These are phyloP conservation scores for Neomorphus geoffroyi DNA, from an alignment of 2,797 vertebrate genomes.

Conservation along the genomic window DNA sequence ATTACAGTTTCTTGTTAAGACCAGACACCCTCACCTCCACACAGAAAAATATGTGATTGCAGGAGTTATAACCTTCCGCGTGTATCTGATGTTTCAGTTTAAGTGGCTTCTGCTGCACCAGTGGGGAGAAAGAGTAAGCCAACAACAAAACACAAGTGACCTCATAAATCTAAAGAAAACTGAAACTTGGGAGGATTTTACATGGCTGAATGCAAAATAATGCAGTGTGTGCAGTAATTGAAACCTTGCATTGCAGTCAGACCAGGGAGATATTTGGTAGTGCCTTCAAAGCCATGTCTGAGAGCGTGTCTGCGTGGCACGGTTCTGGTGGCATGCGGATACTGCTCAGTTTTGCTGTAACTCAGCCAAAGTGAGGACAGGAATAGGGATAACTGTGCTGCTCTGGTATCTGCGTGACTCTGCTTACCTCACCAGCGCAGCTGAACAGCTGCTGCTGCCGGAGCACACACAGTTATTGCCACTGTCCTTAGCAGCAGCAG, in stretches of 20 bases:
- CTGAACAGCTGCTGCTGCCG: neutral
- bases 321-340: neutral
- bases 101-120: neutral
- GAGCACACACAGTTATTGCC: neutral
- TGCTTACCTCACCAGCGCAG: neutral
- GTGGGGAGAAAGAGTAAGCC: neutral
- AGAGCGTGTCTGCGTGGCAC: fast-evolving
- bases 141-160: neutral
- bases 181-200: neutral
- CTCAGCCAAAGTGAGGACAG: neutral
- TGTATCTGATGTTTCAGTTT: neutral
- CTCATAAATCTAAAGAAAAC: neutral
- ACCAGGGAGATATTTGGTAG: neutral
- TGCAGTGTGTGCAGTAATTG: neutral
- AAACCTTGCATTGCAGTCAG: neutral
- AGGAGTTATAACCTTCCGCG: neutral
- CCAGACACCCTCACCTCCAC: neutral
- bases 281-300: neutral
- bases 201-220: neutral
- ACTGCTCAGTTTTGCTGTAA: neutral
- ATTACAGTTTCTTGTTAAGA: neutral
- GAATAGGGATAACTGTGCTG: neutral
- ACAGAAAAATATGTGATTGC: neutral
- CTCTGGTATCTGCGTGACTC: neutral
- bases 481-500: neutral